Evolutionary conservation across 2,113 vertebrate genomes (phyloP).

Genomic region (Callionymus lyra): DNA sequence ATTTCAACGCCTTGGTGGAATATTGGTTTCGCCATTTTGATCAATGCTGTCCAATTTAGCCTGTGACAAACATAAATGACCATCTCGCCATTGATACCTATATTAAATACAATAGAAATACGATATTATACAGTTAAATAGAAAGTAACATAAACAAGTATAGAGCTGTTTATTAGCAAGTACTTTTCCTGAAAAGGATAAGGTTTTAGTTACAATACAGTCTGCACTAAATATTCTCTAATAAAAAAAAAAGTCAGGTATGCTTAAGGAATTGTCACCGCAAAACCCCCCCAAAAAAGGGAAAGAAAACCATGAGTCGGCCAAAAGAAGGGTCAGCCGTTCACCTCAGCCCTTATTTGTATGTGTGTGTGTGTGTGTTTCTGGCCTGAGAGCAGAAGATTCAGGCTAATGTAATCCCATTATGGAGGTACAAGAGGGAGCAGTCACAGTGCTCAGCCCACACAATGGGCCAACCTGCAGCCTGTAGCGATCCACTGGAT

Average conservation of each 20-base stretch:
- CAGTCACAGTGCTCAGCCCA: conserved; percentile 66
- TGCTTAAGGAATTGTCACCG: too few species aligned
- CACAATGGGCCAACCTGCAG: conserved; percentile 60
- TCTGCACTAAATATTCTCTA: too few species aligned
- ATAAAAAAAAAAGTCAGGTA: too few species aligned
- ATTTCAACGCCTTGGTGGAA: conserved; percentile 49
- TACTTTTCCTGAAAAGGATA: too few species aligned
- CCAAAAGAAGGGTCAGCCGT: conserved; percentile 20
- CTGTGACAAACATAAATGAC: conserved; percentile 55
- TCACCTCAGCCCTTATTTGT: conserved; percentile 11
- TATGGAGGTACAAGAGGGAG: conserved; percentile 64
- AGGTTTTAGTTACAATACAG: too few species aligned
- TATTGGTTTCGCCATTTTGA: conserved; percentile 46
- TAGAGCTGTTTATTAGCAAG: too few species aligned
- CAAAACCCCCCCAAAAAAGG: too few species aligned
- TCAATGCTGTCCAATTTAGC: conserved; percentile 54
- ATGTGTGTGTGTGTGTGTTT: conserved; percentile 6
- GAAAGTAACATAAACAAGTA: too few species aligned
- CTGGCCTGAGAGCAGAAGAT: conserved; percentile 48
- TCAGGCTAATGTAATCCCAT: conserved; percentile 68
- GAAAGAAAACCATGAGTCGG: too few species aligned
- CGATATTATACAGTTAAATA: too few species aligned
- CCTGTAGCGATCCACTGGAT: conserved; percentile 59
- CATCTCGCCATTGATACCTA: conserved; percentile 42
- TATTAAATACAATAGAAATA: too few species aligned